Evolutionary conservation across 2,113 vertebrate genomes (phyloP).

Genomic region (Notechis scutatus): DNA sequence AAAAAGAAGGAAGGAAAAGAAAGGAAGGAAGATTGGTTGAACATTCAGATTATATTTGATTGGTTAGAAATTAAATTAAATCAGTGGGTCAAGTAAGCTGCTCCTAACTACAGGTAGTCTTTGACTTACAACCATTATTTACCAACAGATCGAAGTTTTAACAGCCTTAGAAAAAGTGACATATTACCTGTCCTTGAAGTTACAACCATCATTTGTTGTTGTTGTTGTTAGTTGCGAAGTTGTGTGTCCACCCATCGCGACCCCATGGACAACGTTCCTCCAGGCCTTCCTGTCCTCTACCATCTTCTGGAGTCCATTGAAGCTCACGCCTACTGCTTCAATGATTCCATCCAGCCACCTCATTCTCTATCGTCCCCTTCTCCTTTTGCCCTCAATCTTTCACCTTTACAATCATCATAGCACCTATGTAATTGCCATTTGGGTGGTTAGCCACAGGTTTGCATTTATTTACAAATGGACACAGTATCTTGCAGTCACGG

Average conservation of each 20-base stretch:
- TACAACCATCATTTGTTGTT: too few species aligned
- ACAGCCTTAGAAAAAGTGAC: background rate
- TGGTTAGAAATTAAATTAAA: background rate
- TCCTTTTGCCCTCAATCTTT: too few species aligned
- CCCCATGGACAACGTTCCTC: too few species aligned
- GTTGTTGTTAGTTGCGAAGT: too few species aligned
- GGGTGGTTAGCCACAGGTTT: background rate
- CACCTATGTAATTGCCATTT: background rate
- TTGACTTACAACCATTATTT: too few species aligned
- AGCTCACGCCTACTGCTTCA: too few species aligned
- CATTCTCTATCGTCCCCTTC: too few species aligned
- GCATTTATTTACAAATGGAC: background rate
- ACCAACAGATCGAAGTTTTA: background rate
- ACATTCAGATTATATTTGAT: background rate
- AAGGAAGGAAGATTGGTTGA: background rate
- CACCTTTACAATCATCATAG: background rate
- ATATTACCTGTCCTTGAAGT: background rate
- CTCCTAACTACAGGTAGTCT: background rate
- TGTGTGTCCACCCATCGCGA: too few species aligned
- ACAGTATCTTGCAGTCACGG: background rate
- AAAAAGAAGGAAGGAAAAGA: too few species aligned
- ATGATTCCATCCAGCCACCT: too few species aligned
- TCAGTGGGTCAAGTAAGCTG: background rate
- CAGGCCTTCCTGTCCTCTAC: too few species aligned
- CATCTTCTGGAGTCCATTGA: too few species aligned